Base-by-base conservation (phyloP, 1,140 invertebrate genomes). In the Drosophila ercepeae region DNA sequence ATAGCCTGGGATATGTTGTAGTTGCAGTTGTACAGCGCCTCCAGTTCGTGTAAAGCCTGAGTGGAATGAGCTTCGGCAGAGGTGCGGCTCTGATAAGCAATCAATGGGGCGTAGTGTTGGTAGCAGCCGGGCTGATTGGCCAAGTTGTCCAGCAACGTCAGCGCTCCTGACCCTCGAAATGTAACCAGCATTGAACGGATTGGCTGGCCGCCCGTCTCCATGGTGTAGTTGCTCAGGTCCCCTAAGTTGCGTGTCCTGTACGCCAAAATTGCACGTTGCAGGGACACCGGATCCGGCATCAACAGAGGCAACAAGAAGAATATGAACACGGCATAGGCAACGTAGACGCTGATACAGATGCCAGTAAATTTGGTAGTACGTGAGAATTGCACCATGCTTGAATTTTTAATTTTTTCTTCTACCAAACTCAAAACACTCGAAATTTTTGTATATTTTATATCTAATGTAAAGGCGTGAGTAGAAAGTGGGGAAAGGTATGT, bases 111-210 rank as follows among this genome's bases (percentile, higher is more conserved):
- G 44, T 61, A 86, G 19, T 86, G 81, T 41, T 86, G 72, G 59
- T 74, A 86, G n/a, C 72, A 60, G 4, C 81, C 81, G 2, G 81
- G 61, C 21, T 77, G 72, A 3, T 49, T 42, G 0, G 76, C 39
- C n/a, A 86, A 23, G 8, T 50, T 59, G 19, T 86, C 59, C 19
- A 81, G 49, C 5, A 86, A 32, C n/a, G 32, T 44, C 0, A 86
- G 16, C 1, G 72, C 75, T 2, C 81, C 81, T 7, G 81, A 86
- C 0, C 81, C 82, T 9, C 68, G 51, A n/a, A 86, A 76, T 1
- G 81, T 79, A 4, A 86, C 63, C 34, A 86, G 48, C 44, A 86
- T 18, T 0, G 81, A 86, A 5, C 81, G 81, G 0, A 54, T 16
- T 0, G 81, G 81, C 13, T 60, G 41, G 0, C 81, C 76, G 0